These are phyloP conservation scores for Noctua janthina DNA, from an alignment of 2,888 invertebrate species.

Conservation along the genomic window DNA sequence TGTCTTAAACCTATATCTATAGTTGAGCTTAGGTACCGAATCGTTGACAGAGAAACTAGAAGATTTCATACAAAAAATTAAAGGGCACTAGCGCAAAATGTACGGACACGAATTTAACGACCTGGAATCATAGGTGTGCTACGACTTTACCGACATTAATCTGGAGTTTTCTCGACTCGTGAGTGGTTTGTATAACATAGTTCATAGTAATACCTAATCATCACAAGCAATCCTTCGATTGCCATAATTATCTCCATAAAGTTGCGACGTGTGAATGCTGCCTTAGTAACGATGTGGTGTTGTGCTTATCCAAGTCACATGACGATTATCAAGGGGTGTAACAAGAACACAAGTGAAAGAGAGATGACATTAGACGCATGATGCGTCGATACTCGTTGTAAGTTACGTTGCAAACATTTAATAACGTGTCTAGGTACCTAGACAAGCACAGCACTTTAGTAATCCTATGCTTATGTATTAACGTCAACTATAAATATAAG, in stretches of 20 bases:
- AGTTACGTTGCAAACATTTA: not conserved
- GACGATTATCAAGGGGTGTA: not conserved
- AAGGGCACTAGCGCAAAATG: constrained; percentile 22
- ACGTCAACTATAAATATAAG: constrained; percentile 68
- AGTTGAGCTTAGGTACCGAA: constrained; percentile 52
- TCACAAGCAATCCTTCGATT: constrained; percentile 24
- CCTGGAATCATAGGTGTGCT: constrained; percentile 2
- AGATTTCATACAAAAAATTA: constrained; percentile 2
- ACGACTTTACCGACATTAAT: constrained; percentile 1
- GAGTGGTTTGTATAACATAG: constrained; percentile 29
- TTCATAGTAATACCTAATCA: constrained; percentile 32
- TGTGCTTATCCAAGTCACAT: constrained; percentile 16
- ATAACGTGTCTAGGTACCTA: not conserved
- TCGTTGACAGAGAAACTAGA: constrained; percentile 24
- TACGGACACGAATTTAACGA: constrained; percentile 9
- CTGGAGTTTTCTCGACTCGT: constrained; percentile 49
- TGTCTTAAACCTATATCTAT: constrained; percentile 61
- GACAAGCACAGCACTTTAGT: constrained; percentile 19
- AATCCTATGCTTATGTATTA: constrained; percentile 35
- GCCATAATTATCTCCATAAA: constrained; percentile 15
- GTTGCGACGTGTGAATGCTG: constrained; percentile 42
- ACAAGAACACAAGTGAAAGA: not conserved
- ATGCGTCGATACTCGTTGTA: not conserved
- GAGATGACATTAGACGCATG: too few species aligned
- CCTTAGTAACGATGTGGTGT: constrained; percentile 38